These are phyloP conservation scores for Crotalus tigris DNA, from an alignment of 2,113 vertebrate genomes.

Conservation along the genomic window DNA sequence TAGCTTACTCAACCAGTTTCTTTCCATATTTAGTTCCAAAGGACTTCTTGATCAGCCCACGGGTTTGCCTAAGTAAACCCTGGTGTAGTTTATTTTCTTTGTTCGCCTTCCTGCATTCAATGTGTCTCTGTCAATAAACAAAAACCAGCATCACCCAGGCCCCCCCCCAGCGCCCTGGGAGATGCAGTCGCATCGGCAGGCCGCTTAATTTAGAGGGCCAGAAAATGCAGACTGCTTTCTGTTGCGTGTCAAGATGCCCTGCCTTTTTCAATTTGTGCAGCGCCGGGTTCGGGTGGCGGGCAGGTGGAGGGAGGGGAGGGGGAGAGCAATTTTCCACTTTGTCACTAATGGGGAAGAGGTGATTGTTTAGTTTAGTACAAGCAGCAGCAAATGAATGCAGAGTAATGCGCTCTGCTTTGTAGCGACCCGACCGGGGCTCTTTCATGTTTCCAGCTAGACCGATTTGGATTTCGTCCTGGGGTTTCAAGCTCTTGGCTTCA, in stretches of 20 bases:
- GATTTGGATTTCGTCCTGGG: not conserved
- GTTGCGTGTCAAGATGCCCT: not conserved
- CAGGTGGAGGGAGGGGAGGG: not conserved
- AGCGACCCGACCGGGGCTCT: not conserved
- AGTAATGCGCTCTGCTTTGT: conserved; percentile 28
- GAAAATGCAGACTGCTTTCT: conserved; percentile 14
- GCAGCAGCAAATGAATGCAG: not conserved
- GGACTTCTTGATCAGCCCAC: conserved; percentile 23
- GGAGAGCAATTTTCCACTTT: conserved; percentile 49
- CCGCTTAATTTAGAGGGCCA: conserved; percentile 22
- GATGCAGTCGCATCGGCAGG: conserved; percentile 19
- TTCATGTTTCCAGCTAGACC: not conserved
- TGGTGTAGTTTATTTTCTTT: conserved; percentile 31
- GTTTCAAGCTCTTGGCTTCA: not conserved
- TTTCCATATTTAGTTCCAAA: conserved; percentile 28
- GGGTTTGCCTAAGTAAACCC: conserved; percentile 28
- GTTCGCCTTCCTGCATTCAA: not conserved
- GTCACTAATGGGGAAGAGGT: conserved; percentile 28
- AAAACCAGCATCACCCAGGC: conserved; percentile 20
- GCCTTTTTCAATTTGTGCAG: conserved; percentile 2
- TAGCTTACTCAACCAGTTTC: not conserved
- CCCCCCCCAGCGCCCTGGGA: conserved; percentile 35
- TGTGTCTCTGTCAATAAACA: conserved; percentile 58
- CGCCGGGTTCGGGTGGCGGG: not conserved
- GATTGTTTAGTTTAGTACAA: conserved; percentile 9